A percentile compares a stretch with the other conserved stretches of the same genome.
Conservation (phyloP, 2,888 invertebrate species). For the Pharmacophagus antenor region DNA sequence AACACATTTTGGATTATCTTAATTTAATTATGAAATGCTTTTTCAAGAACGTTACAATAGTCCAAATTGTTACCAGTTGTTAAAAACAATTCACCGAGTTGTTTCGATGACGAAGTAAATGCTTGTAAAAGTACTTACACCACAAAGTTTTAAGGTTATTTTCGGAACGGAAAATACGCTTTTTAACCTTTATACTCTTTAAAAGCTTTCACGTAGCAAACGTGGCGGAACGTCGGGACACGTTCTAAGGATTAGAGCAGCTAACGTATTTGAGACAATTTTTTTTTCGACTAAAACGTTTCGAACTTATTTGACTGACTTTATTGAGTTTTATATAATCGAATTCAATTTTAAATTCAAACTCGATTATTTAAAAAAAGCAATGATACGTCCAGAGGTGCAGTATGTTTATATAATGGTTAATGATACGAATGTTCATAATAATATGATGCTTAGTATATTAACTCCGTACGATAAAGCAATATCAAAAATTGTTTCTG, state of each 20-base stretch:
- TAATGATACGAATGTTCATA: no score
- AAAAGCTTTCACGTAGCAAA: neutral
- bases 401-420: no score
- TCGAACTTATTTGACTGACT: no score
- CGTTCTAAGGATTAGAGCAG: neutral
- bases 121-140: neutral
- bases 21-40: no score
- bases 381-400: no score
- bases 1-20: no score
- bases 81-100: constrained; percentile 17
- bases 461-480: no score
- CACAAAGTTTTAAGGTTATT: neutral
- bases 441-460: no score
- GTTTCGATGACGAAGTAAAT: neutral
- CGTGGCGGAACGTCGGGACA: neutral
- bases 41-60: neutral
- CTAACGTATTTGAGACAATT: neutral
- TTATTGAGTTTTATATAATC: no score
- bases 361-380: no score
- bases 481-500: no score
- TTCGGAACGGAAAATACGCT: neutral
- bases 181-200: neutral
- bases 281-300: neutral
- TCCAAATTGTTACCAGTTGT: constrained; percentile 2
- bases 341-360: no score